A percentile compares a stretch with the other conserved stretches of the same genome.
Evolutionary conservation across 2,797 vertebrate species (phyloP).

Genomic region (Brachyrhaphis roseni): DNA sequence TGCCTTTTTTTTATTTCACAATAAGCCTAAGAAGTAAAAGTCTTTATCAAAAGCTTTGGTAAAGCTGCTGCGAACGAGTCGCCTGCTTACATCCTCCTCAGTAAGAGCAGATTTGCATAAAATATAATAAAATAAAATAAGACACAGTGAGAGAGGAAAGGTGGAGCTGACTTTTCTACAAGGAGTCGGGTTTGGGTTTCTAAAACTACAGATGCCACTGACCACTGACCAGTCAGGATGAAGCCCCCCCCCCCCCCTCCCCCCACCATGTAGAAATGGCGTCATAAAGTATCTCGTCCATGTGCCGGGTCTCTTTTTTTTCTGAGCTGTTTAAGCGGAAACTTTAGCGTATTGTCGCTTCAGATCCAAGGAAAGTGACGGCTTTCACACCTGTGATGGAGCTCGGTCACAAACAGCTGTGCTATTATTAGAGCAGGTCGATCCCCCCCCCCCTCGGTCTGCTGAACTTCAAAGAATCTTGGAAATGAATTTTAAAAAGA

Average conservation of each 20-base stretch:
- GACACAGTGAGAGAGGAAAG: conserved; percentile 26
- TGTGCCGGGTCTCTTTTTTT: too few species aligned
- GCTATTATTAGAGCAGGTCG: conserved; percentile 65
- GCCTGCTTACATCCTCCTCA: conserved; percentile 54
- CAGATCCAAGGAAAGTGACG: conserved; percentile 15
- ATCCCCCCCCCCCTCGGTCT: conserved; percentile 46
- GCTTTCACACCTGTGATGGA: conserved; percentile 34
- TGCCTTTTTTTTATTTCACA: conserved; percentile 43
- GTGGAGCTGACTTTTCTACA: conserved; percentile 35
- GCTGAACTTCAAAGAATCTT: conserved; percentile 64
- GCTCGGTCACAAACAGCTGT: conserved; percentile 33
- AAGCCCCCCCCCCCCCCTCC: not conserved
- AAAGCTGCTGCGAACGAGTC: conserved; percentile 48
- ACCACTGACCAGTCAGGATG: conserved; percentile 46
- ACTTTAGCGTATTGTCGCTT: conserved; percentile 13
- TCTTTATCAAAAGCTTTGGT: conserved; percentile 53
- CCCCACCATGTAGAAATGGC: conserved; percentile 11
- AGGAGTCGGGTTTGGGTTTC: conserved; percentile 29
- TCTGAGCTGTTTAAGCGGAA: not conserved
- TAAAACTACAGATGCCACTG: conserved; percentile 38
- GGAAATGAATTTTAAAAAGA: conserved; percentile 62
- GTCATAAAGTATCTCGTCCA: not conserved
- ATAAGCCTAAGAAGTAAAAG: conserved; percentile 33
- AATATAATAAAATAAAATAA: not conserved
- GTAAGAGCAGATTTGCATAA: conserved; percentile 52